Evolutionary conservation across 1,140 invertebrate genomes (phyloP).

Genomic region (Ericerus pela): DNA sequence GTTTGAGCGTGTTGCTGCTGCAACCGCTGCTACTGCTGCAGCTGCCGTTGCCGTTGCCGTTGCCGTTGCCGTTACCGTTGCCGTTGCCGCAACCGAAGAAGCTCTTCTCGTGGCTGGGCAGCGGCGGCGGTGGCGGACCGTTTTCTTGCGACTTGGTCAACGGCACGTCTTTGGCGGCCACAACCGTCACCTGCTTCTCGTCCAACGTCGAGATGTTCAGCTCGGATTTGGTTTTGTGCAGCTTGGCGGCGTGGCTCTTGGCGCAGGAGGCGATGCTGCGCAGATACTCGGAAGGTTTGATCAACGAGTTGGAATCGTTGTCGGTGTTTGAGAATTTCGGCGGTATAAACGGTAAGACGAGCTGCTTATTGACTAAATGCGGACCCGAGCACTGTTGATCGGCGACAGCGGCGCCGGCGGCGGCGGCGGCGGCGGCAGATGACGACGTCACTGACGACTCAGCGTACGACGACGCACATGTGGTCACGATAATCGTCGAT

Average conservation of each 20-base stretch:
- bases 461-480: background rate
- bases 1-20: slow-evolving; percentile 27
- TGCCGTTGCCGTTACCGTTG: no score
- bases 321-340: slow-evolving; percentile 55
- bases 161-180: slow-evolving; percentile 2
- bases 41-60: slow-evolving; percentile 31
- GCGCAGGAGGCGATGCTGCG: slow-evolving; percentile 51
- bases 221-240: slow-evolving; percentile 15
- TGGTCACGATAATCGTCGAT: slow-evolving; percentile 3
- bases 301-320: slow-evolving; percentile 55
- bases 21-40: no score
- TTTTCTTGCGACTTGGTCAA: slow-evolving; percentile 39
- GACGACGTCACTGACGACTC: background rate
- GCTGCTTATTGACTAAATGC: slow-evolving; percentile 63
- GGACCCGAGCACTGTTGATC: background rate
- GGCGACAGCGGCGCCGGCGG: slow-evolving; percentile 1
- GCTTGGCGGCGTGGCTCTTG: slow-evolving; percentile 24
- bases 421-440: background rate
- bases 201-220: slow-evolving; percentile 12
- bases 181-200: slow-evolving; percentile 6
- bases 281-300: slow-evolving; percentile 82
- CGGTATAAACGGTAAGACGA: slow-evolving; percentile 71
- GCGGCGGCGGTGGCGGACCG: slow-evolving; percentile 30
- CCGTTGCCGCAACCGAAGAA: no score
- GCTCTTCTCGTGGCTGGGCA: slow-evolving; percentile 25